These are phyloP conservation scores for Chaunax sp. DNA, from an alignment of 2,797 vertebrate genomes.

Conservation along the genomic window DNA sequence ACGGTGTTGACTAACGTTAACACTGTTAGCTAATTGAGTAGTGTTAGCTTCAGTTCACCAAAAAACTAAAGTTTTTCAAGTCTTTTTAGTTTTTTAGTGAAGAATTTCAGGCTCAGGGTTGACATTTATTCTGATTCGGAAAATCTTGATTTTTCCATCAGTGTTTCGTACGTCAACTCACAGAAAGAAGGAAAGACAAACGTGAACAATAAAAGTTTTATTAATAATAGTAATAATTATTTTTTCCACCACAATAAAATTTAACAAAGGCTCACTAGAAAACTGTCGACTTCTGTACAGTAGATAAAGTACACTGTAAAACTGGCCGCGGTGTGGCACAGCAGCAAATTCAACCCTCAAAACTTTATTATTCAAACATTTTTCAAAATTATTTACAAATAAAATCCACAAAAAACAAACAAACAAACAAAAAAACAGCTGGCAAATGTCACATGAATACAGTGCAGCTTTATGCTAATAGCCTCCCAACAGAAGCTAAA, in stretches of 20 bases:
- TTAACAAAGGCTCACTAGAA: conserved; percentile 97
- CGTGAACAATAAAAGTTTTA: conserved; percentile 83
- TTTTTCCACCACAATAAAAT: conserved; percentile 97
- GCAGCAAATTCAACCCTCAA: conserved; percentile 86
- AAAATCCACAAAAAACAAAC: conserved; percentile 79
- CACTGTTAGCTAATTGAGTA: too few relatives aligned
- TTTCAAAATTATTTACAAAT: conserved; percentile 85
- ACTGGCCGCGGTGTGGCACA: conserved; percentile 92
- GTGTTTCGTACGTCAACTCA: too few relatives aligned
- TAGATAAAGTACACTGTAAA: conserved; percentile 95
- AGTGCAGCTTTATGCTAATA: conserved; percentile 89
- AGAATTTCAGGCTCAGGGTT: too few relatives aligned
- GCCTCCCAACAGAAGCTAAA: conserved; percentile 39
- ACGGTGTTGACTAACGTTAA: too few relatives aligned
- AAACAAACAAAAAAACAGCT: conserved; percentile 77
- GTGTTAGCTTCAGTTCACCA: too few relatives aligned
- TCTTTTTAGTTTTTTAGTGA: too few relatives aligned
- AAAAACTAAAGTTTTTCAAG: too few relatives aligned
- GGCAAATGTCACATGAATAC: conserved; percentile 90
- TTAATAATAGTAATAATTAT: conserved; percentile 82
- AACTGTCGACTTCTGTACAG: conserved; percentile 96
- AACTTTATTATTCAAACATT: conserved; percentile 67
- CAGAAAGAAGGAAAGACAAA: conserved; percentile 35
- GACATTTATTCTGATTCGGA: too few relatives aligned
- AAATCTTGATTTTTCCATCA: too few relatives aligned